Conservation (phyloP, 2,888 invertebrate genomes). For the Timema podura region DNA sequence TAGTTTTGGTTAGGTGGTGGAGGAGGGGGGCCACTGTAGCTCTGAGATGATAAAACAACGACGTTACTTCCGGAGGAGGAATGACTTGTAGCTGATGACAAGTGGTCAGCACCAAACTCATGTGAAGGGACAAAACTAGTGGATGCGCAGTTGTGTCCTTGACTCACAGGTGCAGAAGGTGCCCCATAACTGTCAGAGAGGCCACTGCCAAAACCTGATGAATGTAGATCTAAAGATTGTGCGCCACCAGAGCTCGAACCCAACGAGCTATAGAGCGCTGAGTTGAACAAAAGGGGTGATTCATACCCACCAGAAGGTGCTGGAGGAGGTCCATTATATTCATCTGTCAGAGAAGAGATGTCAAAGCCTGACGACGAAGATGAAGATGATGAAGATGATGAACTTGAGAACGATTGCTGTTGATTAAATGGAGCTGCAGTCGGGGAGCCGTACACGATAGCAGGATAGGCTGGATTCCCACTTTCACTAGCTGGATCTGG, state of each 20-base stretch:
- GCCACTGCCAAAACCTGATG: constrained; percentile 16
- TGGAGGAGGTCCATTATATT: constrained; percentile 1
- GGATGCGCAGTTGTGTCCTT: constrained; percentile 29
- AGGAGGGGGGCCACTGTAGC: constrained; percentile 16
- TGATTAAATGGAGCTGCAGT: constrained; percentile 23
- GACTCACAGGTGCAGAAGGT: constrained; percentile 38
- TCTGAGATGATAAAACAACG: not conserved
- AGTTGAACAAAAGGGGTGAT: not conserved
- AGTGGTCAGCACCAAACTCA: constrained; percentile 27
- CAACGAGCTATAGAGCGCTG: constrained; percentile 1
- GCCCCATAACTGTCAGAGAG: constrained; percentile 36
- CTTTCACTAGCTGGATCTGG: constrained; percentile 45
- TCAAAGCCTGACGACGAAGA: constrained; percentile 13
- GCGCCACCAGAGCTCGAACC: constrained; percentile 10
- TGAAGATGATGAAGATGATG: constrained; percentile 14
- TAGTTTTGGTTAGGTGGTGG: constrained; percentile 19
- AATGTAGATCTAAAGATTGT: constrained; percentile 12
- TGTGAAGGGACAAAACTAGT: constrained; percentile 30
- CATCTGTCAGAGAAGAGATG: not conserved
- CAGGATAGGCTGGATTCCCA: constrained; percentile 33
- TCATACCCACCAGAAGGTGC: constrained; percentile 18
- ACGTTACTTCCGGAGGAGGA: no score
- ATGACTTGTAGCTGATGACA: constrained; percentile 30
- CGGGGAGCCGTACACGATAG: constrained; percentile 38
- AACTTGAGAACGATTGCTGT: not conserved